Conservation (phyloP, 1,140 invertebrate genomes). For the Campoletis sonorensis region DNA sequence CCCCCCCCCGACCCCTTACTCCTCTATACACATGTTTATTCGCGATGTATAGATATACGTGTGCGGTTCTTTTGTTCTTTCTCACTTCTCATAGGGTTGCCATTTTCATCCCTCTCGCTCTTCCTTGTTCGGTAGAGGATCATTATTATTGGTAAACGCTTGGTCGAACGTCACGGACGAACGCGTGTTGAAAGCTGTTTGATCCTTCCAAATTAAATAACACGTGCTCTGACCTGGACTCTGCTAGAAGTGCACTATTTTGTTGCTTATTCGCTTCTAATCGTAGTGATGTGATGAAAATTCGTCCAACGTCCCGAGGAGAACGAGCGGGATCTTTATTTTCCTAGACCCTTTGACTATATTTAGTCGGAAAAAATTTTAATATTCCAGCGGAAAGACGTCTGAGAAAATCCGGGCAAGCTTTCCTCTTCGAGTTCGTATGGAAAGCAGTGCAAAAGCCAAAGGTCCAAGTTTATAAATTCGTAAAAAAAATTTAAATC, state of each 20-base stretch:
- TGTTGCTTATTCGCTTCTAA: not conserved
- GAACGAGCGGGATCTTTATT: no score
- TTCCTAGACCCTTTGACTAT: no score
- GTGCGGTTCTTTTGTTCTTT: constrained; percentile 24
- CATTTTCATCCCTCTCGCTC: constrained; percentile 9
- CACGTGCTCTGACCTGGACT: constrained; percentile 4
- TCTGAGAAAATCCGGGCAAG: no score
- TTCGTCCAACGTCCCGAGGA: no score
- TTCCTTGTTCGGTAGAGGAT: not conserved
- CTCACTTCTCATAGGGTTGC: not conserved
- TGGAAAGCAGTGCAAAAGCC: no score
- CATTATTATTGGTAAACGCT: constrained; percentile 44
- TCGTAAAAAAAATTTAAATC: no score
- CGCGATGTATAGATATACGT: not conserved
- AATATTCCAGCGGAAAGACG: no score
- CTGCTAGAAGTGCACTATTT: no score
- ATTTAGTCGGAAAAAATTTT: no score
- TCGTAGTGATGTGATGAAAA: no score
- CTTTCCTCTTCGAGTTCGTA: no score
- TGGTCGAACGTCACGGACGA: constrained; percentile 37
- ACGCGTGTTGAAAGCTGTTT: constrained; percentile 36
- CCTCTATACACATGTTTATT: not conserved
- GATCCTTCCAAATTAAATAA: constrained; percentile 43
- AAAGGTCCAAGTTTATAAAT: no score
- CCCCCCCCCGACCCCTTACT: not conserved